phyloP scores from a whole-genome alignment of 2,888 invertebrate genomes.

The Nasonovia ribisnigri region DNA sequence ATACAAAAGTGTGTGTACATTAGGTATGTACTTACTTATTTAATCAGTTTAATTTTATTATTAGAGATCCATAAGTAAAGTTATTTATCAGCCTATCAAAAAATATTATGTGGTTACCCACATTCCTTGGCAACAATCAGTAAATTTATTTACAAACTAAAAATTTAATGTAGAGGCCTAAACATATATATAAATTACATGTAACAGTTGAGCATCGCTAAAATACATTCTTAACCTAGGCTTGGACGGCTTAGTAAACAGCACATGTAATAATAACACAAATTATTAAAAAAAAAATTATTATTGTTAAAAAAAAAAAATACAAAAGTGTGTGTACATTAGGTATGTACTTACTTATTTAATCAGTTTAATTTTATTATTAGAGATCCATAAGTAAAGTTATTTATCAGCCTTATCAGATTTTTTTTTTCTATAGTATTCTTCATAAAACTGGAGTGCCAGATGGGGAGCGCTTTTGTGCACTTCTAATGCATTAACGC shows the following conservation, averaged over 20 bases:
- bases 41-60: not conserved
- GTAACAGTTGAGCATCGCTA: not conserved
- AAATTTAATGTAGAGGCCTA: not conserved
- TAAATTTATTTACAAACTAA: not conserved
- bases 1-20: not conserved
- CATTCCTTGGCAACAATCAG: not conserved
- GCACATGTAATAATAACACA: not conserved
- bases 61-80: not conserved
- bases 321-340: not conserved
- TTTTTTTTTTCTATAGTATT: not conserved
- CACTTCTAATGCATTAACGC: no score
- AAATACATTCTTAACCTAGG: not conserved
- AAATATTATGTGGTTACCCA: no score
- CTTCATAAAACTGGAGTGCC: not conserved
- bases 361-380: not conserved
- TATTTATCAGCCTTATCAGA: not conserved
- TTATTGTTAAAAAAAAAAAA: no score
- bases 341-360: not conserved
- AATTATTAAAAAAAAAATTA: no score
- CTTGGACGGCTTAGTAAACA: not conserved
- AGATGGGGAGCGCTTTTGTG: not conserved
- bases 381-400: not conserved
- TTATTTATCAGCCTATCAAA: no score
- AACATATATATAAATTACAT: not conserved
- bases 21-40: not conserved